Evolutionary conservation across 1,140 invertebrate genomes (phyloP), one percentile per base, ranked within the genome.

Genomic region (Adelges cooleyi): DNA sequence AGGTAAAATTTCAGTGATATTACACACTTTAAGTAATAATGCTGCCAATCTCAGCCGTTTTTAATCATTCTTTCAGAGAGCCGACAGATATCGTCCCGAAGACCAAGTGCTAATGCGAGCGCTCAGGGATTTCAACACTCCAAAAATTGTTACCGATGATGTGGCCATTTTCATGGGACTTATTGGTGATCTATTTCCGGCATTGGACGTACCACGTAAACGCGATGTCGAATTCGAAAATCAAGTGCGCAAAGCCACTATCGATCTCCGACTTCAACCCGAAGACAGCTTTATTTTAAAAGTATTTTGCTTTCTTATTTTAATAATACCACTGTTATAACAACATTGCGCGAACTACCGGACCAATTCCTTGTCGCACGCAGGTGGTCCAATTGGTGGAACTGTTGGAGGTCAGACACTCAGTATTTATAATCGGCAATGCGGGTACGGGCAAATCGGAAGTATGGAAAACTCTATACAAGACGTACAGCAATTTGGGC

Each of bases 401-500:
- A 76, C 74, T 96, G 29, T 86, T 96, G 72, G 89, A 90, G 46
- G 93, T 96, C 1, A 81, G 93, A 65, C 93, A 96, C 77, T 95
- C 92, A 1, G 92, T 97, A 2, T 96, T 97, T 73, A 87, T 95
- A 56, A 80, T 93, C 65, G 94, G 92, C 6, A 85, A 85, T 73
- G 86, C 93, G n/a, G 93, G 94, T 1, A 92, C 90, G 1, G 94
- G 94, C 3, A 97, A 96, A 75, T 86, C 87, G 1, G 83, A 89
- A 78, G 90, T 96, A 2, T 95, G 92, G 91, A 91, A 91, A 74
- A 91, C 90, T 9, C 76, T 97, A 0, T 83, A 86, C 70, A 83
- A 81, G 69, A 93, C 92, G 0, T 94, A 95, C 74, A 76, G 78
- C 59, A 86, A 86, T 72, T 75, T 81, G 71, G 89, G 90, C 72